Evolutionary conservation across 1,140 invertebrate genomes (phyloP).

Genomic region (Phocides pigmalion): DNA sequence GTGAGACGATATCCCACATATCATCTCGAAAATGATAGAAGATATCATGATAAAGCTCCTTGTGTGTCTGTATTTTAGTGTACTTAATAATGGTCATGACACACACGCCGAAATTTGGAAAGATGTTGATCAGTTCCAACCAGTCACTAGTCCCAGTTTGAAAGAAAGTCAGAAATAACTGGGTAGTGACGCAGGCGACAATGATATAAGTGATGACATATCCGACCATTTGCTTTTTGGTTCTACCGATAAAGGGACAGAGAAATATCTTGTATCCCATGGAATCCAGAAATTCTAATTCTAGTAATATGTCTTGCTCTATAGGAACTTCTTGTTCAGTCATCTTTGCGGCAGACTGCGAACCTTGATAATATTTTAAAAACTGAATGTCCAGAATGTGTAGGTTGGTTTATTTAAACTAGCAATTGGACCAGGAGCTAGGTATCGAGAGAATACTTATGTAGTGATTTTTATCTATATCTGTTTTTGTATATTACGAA

Average conservation of each 20-base stretch:
- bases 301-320: slow-evolving; percentile 43
- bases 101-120: slow-evolving; percentile 67
- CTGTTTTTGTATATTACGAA: too few species aligned
- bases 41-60: slow-evolving; percentile 52
- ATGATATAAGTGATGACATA: slow-evolving; percentile 47
- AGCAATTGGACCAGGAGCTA: not conserved
- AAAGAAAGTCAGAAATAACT: slow-evolving; percentile 58
- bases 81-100: slow-evolving; percentile 64
- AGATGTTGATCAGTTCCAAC: slow-evolving; percentile 66
- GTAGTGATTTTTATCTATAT: too few species aligned
- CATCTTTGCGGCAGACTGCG: slow-evolving; percentile 28
- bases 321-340: slow-evolving; percentile 5
- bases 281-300: slow-evolving; percentile 52
- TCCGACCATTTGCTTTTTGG: slow-evolving; percentile 43
- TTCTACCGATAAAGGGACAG: slow-evolving; percentile 53
- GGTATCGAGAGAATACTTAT: too few species aligned
- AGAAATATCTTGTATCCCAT: slow-evolving; percentile 57
- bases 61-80: slow-evolving; percentile 54
- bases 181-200: slow-evolving; percentile 47
- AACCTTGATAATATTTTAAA: not conserved
- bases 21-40: slow-evolving; percentile 56
- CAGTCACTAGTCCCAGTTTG: slow-evolving; percentile 48
- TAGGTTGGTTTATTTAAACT: not conserved
- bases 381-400: not conserved
- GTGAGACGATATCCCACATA: slow-evolving; percentile 52